Base-by-base conservation (phyloP, 2,113 vertebrate genomes). In the Cyprinodon brontotheroides region DNA sequence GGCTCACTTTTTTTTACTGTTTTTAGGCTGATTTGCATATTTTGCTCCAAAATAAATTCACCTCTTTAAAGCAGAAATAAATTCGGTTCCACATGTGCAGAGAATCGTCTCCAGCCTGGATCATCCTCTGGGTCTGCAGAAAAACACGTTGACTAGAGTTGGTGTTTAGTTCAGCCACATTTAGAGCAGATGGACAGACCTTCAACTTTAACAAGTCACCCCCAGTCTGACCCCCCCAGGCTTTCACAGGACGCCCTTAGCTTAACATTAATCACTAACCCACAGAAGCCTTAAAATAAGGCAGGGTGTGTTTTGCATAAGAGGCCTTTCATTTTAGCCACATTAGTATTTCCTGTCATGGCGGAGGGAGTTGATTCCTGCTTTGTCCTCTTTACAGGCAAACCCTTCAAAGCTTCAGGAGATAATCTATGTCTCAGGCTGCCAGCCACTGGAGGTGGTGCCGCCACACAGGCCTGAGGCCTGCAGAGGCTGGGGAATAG, bases 361-460 rank as follows among this genome's bases (percentile, higher is more conserved):
- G n/a, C 57, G 60, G 17, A 36, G 70, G 11, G 10, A 38, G 36
- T 48, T 57, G 68, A 66, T 61, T 67, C 41, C 65, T 68, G 72
- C 86, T 86, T 87, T 77, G 84, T 81, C 74, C 86, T 70, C 71
- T 83, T 86, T 64, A 83, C 74, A 65, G 84, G 73, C 74, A 78
- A 41, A 47, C 74, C 67, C 74, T 86, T 87, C 86, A 89, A 88
- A 89, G 86, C 53, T 71, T 69, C 66, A 72, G 76, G 36, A 79
- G 68, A 86, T 86, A 80, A 89, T 86, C 75, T 45, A 65, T 43
- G 77, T 80, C 72, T 86, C 60, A 4, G 75, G 70, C 74, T 79
- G 68, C 78, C 81, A 72, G 82, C 76, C 10, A 61, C 75, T 61
- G 69, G 60, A 78, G 53, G 72, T 63, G 45, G 70, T 29, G 75